These are phyloP conservation scores for Megamerina dolium DNA, from an alignment of 2,888 invertebrate species.

Conservation along the genomic window DNA sequence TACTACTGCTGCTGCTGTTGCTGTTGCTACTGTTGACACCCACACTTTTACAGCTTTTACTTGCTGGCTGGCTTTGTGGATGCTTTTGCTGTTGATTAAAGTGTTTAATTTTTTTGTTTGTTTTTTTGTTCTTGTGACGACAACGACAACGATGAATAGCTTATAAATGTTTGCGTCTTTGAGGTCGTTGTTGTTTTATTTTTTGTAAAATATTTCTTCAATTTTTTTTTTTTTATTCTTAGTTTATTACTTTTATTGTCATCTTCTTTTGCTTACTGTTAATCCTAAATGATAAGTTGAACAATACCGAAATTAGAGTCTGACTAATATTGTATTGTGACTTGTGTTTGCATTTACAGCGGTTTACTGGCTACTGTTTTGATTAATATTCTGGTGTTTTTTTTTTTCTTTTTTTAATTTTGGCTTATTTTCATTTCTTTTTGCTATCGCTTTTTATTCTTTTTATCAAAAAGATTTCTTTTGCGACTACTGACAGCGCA, in stretches of 20 bases:
- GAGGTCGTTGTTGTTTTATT: background rate
- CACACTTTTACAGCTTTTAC: no score
- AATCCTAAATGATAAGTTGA: background rate
- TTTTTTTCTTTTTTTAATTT: constrained; percentile 1
- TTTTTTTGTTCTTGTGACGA: background rate
- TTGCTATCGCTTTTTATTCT: background rate
- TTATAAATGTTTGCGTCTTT: background rate
- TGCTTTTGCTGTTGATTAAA: background rate
- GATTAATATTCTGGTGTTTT: background rate
- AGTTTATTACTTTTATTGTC: background rate
- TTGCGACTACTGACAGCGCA: no score
- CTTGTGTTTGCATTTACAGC: background rate
- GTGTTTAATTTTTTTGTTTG: background rate
- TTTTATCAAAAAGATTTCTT: background rate
- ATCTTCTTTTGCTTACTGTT: background rate
- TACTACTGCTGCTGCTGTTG: no score
- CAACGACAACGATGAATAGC: background rate
- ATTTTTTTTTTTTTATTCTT: background rate
- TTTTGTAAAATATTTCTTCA: background rate
- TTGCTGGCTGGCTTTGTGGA: background rate
- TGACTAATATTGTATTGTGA: background rate
- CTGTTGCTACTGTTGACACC: no score
- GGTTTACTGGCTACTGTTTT: background rate
- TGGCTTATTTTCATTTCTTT: background rate
- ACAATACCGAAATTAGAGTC: background rate